Evolutionary conservation across 2,888 invertebrate species (phyloP), one percentile per base, ranked within the genome.

Genomic region (Coenonympha glycerion): DNA sequence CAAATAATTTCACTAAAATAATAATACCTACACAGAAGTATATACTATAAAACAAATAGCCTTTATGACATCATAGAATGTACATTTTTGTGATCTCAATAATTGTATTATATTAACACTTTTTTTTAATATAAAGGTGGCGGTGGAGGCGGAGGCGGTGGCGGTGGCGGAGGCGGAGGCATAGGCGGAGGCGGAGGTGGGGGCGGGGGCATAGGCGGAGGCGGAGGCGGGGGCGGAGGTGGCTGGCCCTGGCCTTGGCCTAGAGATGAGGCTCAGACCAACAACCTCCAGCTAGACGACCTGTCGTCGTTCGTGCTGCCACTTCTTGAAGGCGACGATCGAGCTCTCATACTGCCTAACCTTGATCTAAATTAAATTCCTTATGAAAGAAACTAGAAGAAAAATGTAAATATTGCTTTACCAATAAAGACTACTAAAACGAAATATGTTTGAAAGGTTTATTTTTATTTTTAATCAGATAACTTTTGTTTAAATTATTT

Each of bases 191-290:
- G 41, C 0, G 41, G 41, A 6, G 41, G 41, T n/a, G 30, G 36
- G 8, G 36, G 36, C 3, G 37, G 37, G 6, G 37, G 37, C 3
- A 21, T 19, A 2, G 37, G 37, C 4, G 37, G 21, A 1, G 37
- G 21, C 1, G 37, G 37, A 1, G 37, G 36, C 9, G 37, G 21
- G 6, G 37, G 37, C n/a, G 37, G 37, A n/a, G 13, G 13, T 2
- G 11, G 31, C 3, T 39, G 39, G 39, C 39, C 39, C 3, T 22
- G 37, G 37, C 37, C 37, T 3, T 13, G 37, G 39, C 39, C 39
- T 15, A 22, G 39, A 22, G 24, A 9, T 15, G 39, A 39, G 3
- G 24, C 2, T 5, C 36, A 11, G 6, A 6, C n/a, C n/a, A n/a
- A n/a, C n/a, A n/a, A n/a, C n/a, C n/a, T n/a, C n/a, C n/a, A 39